A percentile compares a stretch with the other conserved stretches of the same genome.
These are phyloP conservation scores for Rhinolophus ferrumequinum DNA, from an alignment of 2,113 vertebrate species.

Conservation along the genomic window DNA sequence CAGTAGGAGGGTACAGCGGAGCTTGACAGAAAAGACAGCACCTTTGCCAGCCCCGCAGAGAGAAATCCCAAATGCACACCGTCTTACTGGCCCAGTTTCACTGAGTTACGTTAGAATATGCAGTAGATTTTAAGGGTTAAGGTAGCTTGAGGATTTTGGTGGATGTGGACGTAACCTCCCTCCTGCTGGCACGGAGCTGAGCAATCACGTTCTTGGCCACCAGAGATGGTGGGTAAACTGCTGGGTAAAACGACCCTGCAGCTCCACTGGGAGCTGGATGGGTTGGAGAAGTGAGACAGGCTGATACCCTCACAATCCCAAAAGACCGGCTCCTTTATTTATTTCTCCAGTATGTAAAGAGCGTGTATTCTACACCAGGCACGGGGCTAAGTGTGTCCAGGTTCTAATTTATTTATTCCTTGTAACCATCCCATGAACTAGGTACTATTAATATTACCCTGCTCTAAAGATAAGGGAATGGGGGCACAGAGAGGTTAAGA, in stretches of 20 bases:
- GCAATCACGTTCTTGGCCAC: not conserved
- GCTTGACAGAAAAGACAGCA: not conserved
- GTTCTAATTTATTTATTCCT: not conserved
- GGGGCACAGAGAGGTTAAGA: not conserved
- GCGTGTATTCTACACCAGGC: too few species aligned
- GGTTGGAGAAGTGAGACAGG: not conserved
- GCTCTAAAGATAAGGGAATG: not conserved
- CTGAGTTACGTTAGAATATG: not conserved
- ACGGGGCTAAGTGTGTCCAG: not conserved
- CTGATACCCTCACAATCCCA: not conserved
- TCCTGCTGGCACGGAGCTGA: not conserved
- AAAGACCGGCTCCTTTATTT: not conserved
- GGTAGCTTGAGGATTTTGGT: not conserved
- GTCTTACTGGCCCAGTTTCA: rapidly evolving
- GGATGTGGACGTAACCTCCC: not conserved
- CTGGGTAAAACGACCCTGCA: not conserved
- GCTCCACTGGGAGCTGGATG: not conserved
- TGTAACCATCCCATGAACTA: not conserved
- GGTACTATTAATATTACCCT: not conserved
- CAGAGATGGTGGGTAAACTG: not conserved
- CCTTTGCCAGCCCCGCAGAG: rapidly evolving
- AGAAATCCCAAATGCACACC: not conserved
- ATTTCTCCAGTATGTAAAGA: not conserved
- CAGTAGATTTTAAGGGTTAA: not conserved
- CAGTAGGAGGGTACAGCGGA: not conserved